A percentile compares a stretch with the other conserved stretches of the same genome.
phyloP scores from a whole-genome alignment of 2,888 invertebrate species.

The Thereva nobilitata region DNA sequence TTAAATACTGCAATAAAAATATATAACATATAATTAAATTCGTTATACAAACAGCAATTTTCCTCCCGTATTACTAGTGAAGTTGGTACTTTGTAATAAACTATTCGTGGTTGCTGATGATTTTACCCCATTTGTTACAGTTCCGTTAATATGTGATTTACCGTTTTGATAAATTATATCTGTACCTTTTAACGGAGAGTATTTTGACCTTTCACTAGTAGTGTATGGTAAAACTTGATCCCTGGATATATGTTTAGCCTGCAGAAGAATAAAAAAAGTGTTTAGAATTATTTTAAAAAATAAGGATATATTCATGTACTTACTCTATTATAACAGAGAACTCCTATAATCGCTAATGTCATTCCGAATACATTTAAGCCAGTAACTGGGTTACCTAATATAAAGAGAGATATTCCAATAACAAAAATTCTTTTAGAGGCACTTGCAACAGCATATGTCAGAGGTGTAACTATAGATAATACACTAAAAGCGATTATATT shows the following conservation, averaged over 20 bases:
- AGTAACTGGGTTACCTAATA: conserved; percentile 91
- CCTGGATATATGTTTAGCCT: conserved; percentile 74
- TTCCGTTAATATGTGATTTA: not conserved
- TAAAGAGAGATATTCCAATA: conserved; percentile 82
- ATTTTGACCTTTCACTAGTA: conserved; percentile 51
- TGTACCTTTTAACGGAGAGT: not conserved
- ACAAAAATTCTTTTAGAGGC: conserved; percentile 93
- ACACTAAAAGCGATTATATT: conserved; percentile 95
- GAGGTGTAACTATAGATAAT: conserved; percentile 86
- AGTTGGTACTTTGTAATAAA: too few species aligned
- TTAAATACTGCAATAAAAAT: too few species aligned
- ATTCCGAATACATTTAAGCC: conserved; percentile 85
- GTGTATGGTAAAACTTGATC: conserved; percentile 63
- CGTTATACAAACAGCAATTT: too few species aligned
- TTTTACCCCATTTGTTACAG: too few species aligned
- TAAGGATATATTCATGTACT: conserved; percentile 28
- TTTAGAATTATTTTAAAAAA: not conserved
- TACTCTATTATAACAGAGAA: conserved; percentile 87
- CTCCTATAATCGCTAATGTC: conserved; percentile 86
- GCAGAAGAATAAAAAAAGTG: conserved; percentile 46
- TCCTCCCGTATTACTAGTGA: too few species aligned
- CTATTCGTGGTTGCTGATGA: too few species aligned
- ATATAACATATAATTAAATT: too few species aligned
- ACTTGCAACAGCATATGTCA: conserved; percentile 94
- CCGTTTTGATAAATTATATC: not conserved